Percentiles rank a stretch among this genome's conserved stretches.
Evolutionary conservation across 23 tunicate genomes (phyloP).

Genomic region (Styela plicata): DNA sequence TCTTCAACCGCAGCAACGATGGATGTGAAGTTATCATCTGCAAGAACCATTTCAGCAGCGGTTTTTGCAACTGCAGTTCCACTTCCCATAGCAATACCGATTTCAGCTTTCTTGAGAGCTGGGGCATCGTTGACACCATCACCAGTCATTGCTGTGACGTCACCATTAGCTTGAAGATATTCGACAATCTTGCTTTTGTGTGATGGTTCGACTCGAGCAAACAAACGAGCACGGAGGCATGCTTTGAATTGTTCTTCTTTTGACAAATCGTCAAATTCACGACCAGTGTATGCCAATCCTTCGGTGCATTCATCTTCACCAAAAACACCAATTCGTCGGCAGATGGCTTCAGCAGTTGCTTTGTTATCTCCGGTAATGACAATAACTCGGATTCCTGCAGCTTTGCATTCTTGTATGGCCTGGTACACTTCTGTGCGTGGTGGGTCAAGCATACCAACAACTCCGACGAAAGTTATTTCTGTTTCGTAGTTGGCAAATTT

Average conservation of each 20-base stretch:
- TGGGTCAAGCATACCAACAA: conserved; percentile 99
- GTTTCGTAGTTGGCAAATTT: conserved; percentile 90
- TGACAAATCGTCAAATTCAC: conserved; percentile 82
- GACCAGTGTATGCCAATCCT: conserved; percentile 94
- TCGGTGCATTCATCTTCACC: conserved; percentile 83
- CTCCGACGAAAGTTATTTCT: conserved; percentile 91
- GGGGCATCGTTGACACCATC: conserved; percentile 99
- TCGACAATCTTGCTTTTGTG: conserved; percentile 97
- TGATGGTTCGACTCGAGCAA: conserved; percentile 98
- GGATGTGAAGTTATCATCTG: conserved; percentile 97
- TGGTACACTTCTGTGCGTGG: conserved; percentile 89
- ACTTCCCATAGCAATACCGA: conserved; percentile 99
- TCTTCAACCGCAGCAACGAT: conserved; percentile 99
- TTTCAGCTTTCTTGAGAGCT: conserved; percentile 96
- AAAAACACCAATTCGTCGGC: conserved; percentile 94
- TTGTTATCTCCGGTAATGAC: conserved; percentile 99
- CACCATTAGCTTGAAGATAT: conserved; percentile 90
- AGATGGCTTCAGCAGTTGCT: conserved; percentile 98
- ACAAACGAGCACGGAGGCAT: conserved; percentile 82
- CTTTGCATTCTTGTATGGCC: conserved; percentile 84
- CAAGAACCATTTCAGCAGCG: conserved; percentile 98
- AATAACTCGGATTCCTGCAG: conserved; percentile 95
- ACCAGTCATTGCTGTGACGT: conserved; percentile 99
- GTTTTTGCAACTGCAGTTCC: conserved; percentile 99
- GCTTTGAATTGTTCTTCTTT: conserved; percentile 71